Base-by-base conservation (phyloP, 2,888 invertebrate species). In the Callinectes sapidus region DNA sequence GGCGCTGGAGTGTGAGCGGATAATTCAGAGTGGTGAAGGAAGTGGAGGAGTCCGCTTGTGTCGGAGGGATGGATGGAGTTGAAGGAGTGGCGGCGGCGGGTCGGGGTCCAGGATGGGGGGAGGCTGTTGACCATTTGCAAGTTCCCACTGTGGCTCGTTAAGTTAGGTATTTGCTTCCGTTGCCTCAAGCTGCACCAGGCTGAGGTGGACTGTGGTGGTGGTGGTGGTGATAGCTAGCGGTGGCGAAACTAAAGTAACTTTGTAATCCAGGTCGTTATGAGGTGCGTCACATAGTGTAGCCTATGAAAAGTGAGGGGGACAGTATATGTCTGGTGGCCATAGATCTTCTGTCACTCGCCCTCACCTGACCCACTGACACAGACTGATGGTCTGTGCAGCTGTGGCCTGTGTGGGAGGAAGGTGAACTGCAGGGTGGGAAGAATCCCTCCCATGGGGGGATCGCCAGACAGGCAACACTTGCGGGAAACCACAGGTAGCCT, bases 361-460 rank as follows among this genome's bases (percentile, higher is more conserved):
- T 35, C 35, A 32, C 16, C 35, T 81, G 81, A 81, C 81, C 81
- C 81, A 81, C 81, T 81, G 81, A 81, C 81, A 81, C 81, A 35
- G 71, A 32, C 81, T 81, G 35, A 81, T 81, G 32, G 14, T 28
- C 81, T 2, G 13, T 81, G 35, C 81, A 81, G 35, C 81, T 81
- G 81, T 35, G 81, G 35, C 35, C 35, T 32, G 81, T 3, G 81
- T 32, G 81, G 81, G 35, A 14, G 71, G 28, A 23, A 28, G 71
- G 71, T 3, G 71, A 71, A 71, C 71, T 28, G 71, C 10, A 23
- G 28, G 71, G 71, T 71, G 71, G 71, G 28, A 71, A 13, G n/a
- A 71, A 71, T 10, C 28, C 28, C 28, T n/a, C 28, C 71, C 28
- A 71, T 48, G 48, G n/a, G 71, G 71, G 28, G 71, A 10, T 28